Evolutionary conservation across 2,888 invertebrate species (phyloP).

Genomic region (Dicyrtoma fusca): DNA sequence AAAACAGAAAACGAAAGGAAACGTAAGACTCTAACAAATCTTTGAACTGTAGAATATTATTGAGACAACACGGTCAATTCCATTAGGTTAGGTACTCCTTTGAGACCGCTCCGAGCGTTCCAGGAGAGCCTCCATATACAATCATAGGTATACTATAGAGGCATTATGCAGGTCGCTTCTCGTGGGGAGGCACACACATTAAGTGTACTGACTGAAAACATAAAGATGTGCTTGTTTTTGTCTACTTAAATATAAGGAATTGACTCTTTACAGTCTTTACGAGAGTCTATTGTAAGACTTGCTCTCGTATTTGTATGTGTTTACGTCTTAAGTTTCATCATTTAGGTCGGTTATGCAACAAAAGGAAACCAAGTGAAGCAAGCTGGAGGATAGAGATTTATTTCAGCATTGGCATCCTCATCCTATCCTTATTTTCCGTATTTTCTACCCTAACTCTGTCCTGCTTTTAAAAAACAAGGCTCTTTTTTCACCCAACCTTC

Average conservation of each 20-base stretch:
- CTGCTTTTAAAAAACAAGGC: constrained; percentile 4
- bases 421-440: neutral
- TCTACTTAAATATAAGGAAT: constrained; percentile 22
- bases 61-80: constrained; percentile 38
- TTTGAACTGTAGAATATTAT: constrained; percentile 38
- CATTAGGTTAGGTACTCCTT: constrained; percentile 38
- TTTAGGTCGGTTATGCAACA: constrained; percentile 30
- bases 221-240: constrained; percentile 16
- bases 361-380: constrained; percentile 28
- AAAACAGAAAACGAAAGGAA: constrained; percentile 9
- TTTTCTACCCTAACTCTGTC: neutral
- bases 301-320: neutral
- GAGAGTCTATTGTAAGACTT: constrained; percentile 2
- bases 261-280: constrained; percentile 22
- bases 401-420: constrained; percentile 26
- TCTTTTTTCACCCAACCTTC: neutral
- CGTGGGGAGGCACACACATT: neutral
- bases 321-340: constrained; percentile 16
- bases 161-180: too few species aligned
- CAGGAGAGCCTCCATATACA: neutral
- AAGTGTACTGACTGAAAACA: neutral
- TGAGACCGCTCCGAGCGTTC: constrained; percentile 33
- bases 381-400: constrained; percentile 19
- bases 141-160: too few species aligned
- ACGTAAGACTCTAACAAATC: constrained; percentile 31